Percentiles rank a stretch among this genome's conserved stretches.
Evolutionary conservation across 2,888 invertebrate genomes (phyloP).

Genomic region (Ametastegia equiseti): DNA sequence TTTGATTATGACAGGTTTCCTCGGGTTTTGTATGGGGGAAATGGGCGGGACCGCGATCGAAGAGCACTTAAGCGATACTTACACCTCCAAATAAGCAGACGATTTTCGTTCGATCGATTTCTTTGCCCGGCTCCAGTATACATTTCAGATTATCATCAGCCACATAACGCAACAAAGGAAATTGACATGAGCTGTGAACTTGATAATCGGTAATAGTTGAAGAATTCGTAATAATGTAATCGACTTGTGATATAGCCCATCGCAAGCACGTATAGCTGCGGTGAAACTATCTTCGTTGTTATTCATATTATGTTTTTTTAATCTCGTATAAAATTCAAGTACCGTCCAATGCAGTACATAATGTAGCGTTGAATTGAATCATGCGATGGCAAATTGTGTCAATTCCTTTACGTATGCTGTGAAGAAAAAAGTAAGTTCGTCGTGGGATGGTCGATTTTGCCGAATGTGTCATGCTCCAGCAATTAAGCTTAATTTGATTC

Average conservation of each 20-base stretch:
- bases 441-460: neutral
- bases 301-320: neutral
- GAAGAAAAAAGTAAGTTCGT: neutral
- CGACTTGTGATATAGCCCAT: neutral
- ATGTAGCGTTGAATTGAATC: neutral
- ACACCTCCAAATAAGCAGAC: constrained; percentile 37
- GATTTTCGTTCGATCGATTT: constrained; percentile 40
- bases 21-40: constrained; percentile 29
- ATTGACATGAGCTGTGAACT: neutral
- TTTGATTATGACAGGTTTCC: constrained; percentile 44
- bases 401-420: neutral
- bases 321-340: neutral
- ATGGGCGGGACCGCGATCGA: constrained; percentile 36
- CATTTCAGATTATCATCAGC: neutral
- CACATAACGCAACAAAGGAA: neutral
- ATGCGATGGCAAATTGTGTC: neutral
- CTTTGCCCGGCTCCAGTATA: constrained; percentile 2
- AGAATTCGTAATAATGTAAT: neutral
- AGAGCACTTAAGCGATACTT: constrained; percentile 21
- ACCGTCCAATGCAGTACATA: too few relatives aligned
- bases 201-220: neutral
- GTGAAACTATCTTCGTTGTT: neutral
- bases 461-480: constrained; percentile 32
- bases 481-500: constrained; percentile 28
- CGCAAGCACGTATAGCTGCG: neutral